Conservation (phyloP, 2,113 vertebrate genomes). For the Rhipidura dahli region DNA sequence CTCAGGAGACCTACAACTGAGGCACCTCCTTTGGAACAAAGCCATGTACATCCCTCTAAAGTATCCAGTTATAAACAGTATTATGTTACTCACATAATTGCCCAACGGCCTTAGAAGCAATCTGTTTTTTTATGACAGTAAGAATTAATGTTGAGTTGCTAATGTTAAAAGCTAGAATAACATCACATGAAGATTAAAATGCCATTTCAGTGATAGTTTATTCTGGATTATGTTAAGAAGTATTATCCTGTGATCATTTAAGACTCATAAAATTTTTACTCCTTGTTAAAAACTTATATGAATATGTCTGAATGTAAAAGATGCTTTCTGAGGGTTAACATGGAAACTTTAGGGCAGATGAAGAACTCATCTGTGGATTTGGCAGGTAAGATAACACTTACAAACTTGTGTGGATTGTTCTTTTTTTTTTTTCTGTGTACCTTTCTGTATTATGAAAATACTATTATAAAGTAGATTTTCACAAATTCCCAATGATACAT, state of each 20-base stretch:
- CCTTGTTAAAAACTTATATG: not conserved
- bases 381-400: not conserved
- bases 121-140: not conserved
- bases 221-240: not conserved
- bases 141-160: slow-evolving; percentile 10
- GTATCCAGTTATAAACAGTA: slow-evolving; percentile 3
- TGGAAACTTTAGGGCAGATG: not conserved
- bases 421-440: not conserved
- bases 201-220: not conserved
- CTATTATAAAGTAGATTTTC: not conserved
- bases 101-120: not conserved
- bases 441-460: not conserved
- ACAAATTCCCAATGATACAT: not conserved
- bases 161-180: slow-evolving; percentile 5
- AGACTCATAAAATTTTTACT: not conserved
- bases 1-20: not conserved
- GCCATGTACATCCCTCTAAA: not conserved
- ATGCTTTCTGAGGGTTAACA: not conserved
- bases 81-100: slow-evolving; percentile 10
- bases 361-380: not conserved
- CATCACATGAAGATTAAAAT: slow-evolving; percentile 7
- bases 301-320: not conserved
- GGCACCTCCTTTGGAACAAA: slow-evolving; percentile 42
- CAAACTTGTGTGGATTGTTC: not conserved
- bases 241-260: not conserved